Base-by-base conservation (phyloP, 2,797 vertebrate species). In the Myiothlypis coronata region DNA sequence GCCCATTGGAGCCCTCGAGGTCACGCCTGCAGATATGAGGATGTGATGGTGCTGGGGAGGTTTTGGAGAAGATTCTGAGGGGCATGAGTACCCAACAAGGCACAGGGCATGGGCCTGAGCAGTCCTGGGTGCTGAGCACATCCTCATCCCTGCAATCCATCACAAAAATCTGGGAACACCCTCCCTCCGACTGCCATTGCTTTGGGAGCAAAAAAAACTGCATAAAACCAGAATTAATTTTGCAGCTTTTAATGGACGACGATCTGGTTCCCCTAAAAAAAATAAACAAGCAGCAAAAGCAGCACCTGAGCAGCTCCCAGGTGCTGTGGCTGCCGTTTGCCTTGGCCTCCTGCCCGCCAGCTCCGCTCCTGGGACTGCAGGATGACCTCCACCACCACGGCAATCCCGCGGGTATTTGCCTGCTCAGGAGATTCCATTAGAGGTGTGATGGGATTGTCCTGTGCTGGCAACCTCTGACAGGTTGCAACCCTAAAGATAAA, bases 401-500 rank as follows among this genome's bases (percentile, higher is more conserved):
- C 81, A 35, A 79, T 43, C 46, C 83, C 30, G 8, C 2, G 34
- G 84, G 43, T 96, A 81, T 94, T 95, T 89, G 87, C 90, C 83
- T 11, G 8, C 76, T 87, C 53, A 16, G 61, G 92, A 95, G 84
- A 64, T 1, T 55, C 68, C 7, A 21, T 26, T 37, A 89, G 50
- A 96, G 93, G 90, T 71, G 94, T 27, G 90, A 93, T 82, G 83
- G 61, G 22, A 93, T 91, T 97, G 93, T 91, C 94, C 96, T 59
- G 88, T 8, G 41, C 94, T n/a, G 76, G 94, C 90, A 86, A 84
- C 70, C 96, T 93, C 84, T 55, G 88, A 97, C 96, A 97, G 97
- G 98, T 98, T 96, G 96, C 98, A 98, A 90, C 98, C 98, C 98
- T 90, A 97, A 98, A 98, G 89, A 94, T 83, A 98, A 98, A 98